Conservation (phyloP, 2,888 invertebrate species). For the Caenorhabditis drosophilae region DNA sequence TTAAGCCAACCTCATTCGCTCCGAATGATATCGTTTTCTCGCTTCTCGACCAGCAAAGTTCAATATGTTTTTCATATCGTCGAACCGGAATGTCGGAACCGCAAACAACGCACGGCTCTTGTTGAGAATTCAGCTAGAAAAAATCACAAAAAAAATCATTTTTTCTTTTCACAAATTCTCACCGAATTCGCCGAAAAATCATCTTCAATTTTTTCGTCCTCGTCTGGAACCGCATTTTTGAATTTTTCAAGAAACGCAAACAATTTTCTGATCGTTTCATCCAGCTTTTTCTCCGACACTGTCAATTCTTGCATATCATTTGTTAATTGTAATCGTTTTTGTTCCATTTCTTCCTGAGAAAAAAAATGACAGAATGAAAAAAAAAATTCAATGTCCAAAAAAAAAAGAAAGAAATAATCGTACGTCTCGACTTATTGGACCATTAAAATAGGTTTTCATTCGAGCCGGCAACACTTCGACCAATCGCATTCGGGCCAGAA, state of each 20-base stretch:
- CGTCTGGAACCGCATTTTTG: constrained; percentile 9
- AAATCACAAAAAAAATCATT: constrained; percentile 2
- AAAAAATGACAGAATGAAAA: neutral
- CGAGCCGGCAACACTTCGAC: constrained; percentile 16
- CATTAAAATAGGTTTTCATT: constrained; percentile 9
- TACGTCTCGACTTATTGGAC: neutral
- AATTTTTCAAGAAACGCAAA: constrained; percentile 14
- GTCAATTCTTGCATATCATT: constrained; percentile 5
- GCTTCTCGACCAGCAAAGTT: constrained; percentile 53
- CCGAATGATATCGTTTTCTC: constrained; percentile 61
- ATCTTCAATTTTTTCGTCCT: constrained; percentile 9
- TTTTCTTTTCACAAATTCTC: neutral
- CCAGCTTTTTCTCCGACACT: constrained; percentile 3
- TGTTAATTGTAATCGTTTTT: neutral
- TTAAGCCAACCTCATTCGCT: constrained; percentile 11
- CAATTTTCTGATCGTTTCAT: no score
- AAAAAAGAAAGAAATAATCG: no score
- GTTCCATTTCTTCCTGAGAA: neutral
- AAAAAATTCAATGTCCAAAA: neutral
- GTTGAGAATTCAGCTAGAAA: constrained; percentile 12
- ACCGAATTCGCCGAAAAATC: constrained; percentile 6
- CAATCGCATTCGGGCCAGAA: constrained; percentile 11
- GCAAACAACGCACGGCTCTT: constrained; percentile 20
- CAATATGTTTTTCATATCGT: constrained; percentile 50
- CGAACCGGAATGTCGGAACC: constrained; percentile 17